These are phyloP conservation scores for Euleptes europaea DNA, from an alignment of 2,113 vertebrate species.

Conservation along the genomic window DNA sequence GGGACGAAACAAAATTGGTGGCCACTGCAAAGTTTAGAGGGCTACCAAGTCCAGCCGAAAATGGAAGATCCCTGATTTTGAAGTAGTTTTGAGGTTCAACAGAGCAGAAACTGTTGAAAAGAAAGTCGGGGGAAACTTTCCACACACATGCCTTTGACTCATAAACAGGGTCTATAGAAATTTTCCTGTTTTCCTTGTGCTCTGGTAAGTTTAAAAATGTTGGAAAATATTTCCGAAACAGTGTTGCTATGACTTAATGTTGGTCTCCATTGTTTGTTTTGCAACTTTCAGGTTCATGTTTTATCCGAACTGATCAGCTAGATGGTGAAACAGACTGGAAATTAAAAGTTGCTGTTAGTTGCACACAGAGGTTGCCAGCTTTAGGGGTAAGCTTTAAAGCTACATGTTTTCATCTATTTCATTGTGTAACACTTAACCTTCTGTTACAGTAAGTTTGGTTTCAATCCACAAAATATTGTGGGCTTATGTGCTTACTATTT, in stretches of 20 bases:
- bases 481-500: background rate
- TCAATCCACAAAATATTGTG: background rate
- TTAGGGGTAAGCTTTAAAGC: conserved; percentile 81
- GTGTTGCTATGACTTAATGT: background rate
- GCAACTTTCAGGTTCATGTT: conserved; percentile 85
- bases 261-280: conserved; percentile 40
- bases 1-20: background rate
- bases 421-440: background rate
- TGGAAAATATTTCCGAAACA: background rate
- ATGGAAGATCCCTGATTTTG: background rate
- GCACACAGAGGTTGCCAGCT: conserved; percentile 91
- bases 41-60: background rate
- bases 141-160: background rate
- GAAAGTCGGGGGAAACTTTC: background rate
- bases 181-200: background rate
- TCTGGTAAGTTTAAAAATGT: background rate
- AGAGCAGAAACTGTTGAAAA: background rate
- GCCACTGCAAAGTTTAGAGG: background rate
- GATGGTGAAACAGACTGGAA: conserved; percentile 99
- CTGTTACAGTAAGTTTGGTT: background rate
- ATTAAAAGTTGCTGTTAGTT: conserved; percentile 91
- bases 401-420: background rate
- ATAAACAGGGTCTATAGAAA: background rate
- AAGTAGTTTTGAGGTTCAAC: background rate
- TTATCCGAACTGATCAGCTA: conserved; percentile 95